Conservation (phyloP, 1,140 invertebrate species). For the Meloidogyne floridensis region DNA sequence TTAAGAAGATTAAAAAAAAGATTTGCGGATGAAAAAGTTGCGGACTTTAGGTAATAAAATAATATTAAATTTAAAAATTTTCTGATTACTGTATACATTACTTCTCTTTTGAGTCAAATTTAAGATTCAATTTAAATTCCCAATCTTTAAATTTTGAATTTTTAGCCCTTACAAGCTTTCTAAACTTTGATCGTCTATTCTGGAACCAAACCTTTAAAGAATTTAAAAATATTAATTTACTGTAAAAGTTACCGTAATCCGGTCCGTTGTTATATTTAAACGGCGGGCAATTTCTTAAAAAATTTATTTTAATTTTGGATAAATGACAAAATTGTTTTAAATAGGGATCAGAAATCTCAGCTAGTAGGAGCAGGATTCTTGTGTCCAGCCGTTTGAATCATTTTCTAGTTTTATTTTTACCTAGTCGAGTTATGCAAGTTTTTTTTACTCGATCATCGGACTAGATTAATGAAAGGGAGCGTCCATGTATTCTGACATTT, state of each 20-base stretch:
- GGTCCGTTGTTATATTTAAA: constrained; percentile 22
- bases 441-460: too few species aligned
- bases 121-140: background rate
- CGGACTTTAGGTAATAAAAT: too few species aligned
- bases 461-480: too few species aligned
- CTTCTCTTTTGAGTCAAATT: background rate
- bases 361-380: background rate
- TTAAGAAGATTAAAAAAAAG: too few species aligned
- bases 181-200: constrained; percentile 29
- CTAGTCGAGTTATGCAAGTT: too few species aligned
- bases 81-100: background rate
- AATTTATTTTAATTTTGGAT: constrained; percentile 6
- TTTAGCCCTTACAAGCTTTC: background rate
- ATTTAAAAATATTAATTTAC: background rate
- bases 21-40: too few species aligned
- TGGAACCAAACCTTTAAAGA: constrained; percentile 38
- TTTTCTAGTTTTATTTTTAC: too few species aligned
- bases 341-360: background rate
- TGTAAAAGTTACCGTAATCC: constrained; percentile 30
- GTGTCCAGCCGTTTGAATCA: too few species aligned
- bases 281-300: constrained; percentile 20
- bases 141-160: background rate
- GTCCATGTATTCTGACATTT: too few species aligned
- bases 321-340: background rate
- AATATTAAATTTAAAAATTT: too few species aligned